These are phyloP conservation scores for Bucco capensis DNA, from an alignment of 2,113 vertebrate genomes.

Conservation along the genomic window DNA sequence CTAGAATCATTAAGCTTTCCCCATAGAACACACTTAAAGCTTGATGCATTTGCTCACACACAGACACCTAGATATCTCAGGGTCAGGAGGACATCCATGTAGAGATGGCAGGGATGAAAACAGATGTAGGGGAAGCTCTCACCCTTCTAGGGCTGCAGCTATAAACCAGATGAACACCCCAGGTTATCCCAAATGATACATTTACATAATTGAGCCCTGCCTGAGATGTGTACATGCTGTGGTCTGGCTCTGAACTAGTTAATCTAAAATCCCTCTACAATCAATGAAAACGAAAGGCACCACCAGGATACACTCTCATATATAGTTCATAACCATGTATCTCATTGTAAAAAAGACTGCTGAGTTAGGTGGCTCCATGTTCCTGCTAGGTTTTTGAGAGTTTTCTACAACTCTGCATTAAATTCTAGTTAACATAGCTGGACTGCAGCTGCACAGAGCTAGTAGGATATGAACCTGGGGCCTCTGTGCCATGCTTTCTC, in stretches of 20 bases:
- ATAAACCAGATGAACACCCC: not conserved
- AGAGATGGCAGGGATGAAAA: not conserved
- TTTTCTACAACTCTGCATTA: not conserved
- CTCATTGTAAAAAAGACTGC: not conserved
- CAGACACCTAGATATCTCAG: not conserved
- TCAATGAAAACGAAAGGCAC: not conserved
- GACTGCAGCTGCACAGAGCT: not conserved
- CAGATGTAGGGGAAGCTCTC: not conserved
- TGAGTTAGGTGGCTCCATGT: not conserved
- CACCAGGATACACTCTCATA: not conserved
- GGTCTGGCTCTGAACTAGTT: not conserved
- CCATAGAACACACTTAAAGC: not conserved
- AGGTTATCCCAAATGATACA: not conserved
- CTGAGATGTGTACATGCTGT: not conserved
- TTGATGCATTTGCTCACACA: not conserved
- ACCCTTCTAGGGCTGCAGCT: not conserved
- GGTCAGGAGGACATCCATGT: not conserved
- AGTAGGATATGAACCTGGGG: not conserved
- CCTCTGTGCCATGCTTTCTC: not conserved
- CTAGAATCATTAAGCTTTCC: not conserved
- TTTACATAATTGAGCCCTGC: not conserved
- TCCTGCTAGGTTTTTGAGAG: not conserved
- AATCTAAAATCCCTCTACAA: not conserved
- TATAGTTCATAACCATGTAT: not conserved
- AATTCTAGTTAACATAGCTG: not conserved